These are phyloP conservation scores for Euthynnus affinis DNA, from an alignment of 2,797 vertebrate species.

Conservation along the genomic window DNA sequence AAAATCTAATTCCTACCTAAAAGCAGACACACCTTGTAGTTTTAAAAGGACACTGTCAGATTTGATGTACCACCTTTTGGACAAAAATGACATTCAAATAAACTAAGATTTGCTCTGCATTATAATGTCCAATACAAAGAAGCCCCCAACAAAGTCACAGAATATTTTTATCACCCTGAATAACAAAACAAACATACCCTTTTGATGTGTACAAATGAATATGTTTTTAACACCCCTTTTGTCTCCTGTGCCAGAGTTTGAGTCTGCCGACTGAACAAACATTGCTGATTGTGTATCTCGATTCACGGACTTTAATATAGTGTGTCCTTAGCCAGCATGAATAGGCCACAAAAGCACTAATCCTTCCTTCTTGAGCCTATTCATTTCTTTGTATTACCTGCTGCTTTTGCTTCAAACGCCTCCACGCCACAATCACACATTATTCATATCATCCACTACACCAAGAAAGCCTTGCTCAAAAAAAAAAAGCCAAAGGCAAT, in stretches of 20 bases:
- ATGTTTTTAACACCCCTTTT: constrained; percentile 35
- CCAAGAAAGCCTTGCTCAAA: constrained; percentile 46
- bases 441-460: constrained; percentile 60
- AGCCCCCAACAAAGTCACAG: background rate
- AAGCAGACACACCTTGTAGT: background rate
- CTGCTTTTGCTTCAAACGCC: constrained; percentile 51
- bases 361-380: constrained; percentile 61
- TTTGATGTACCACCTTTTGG: background rate
- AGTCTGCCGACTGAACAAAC: constrained; percentile 35
- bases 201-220: constrained; percentile 47
- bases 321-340: constrained; percentile 43
- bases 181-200: constrained; percentile 12
- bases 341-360: constrained; percentile 68
- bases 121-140: background rate
- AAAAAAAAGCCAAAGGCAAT: constrained; percentile 61
- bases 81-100: background rate
- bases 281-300: constrained; percentile 43
- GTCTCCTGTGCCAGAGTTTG: constrained; percentile 23
- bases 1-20: too few species aligned
- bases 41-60: background rate
- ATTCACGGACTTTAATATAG: constrained; percentile 44
- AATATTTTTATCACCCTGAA: constrained; percentile 34
- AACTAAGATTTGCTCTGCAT: background rate
- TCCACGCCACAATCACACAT: constrained; percentile 51
- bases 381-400: constrained; percentile 61